These are phyloP conservation scores for Podarcis lilfordi DNA, from an alignment of 2,797 vertebrate genomes.

Conservation along the genomic window DNA sequence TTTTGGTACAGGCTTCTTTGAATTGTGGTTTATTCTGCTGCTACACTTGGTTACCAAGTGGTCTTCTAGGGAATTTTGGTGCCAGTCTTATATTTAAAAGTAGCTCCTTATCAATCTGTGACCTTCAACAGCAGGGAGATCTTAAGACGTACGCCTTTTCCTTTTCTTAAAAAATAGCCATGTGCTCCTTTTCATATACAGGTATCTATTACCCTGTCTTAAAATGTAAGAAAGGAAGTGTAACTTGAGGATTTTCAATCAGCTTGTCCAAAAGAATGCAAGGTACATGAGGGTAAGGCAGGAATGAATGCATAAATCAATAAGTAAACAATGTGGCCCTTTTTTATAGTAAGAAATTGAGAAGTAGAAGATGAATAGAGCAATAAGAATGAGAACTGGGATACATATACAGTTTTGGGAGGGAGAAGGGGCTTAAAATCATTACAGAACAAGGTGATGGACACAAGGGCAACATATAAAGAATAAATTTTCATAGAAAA, in stretches of 20 bases:
- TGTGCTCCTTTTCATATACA: no score
- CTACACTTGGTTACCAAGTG: not conserved
- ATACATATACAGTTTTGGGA: no score
- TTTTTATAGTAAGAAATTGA: not conserved
- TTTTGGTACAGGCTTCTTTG: not conserved
- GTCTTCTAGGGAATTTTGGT: not conserved
- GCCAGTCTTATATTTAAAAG: not conserved
- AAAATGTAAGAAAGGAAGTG: not conserved
- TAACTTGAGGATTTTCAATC: no score
- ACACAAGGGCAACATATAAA: not conserved
- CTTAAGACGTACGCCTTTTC: no score
- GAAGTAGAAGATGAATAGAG: not conserved
- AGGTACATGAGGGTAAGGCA: no score
- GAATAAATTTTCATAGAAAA: not conserved
- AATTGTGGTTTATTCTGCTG: not conserved
- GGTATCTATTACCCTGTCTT: not conserved
- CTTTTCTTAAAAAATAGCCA: not conserved
- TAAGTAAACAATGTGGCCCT: accelerated
- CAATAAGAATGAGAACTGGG: not conserved
- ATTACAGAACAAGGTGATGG: no score
- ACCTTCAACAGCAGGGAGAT: not conserved
- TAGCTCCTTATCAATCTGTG: not conserved
- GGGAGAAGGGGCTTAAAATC: not conserved
- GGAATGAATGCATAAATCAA: no score
- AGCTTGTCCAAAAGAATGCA: no score